Percentiles rank a stretch among this genome's conserved stretches.
Conservation (phyloP, 2,888 invertebrate species). For the Melinaea marsaeus region DNA sequence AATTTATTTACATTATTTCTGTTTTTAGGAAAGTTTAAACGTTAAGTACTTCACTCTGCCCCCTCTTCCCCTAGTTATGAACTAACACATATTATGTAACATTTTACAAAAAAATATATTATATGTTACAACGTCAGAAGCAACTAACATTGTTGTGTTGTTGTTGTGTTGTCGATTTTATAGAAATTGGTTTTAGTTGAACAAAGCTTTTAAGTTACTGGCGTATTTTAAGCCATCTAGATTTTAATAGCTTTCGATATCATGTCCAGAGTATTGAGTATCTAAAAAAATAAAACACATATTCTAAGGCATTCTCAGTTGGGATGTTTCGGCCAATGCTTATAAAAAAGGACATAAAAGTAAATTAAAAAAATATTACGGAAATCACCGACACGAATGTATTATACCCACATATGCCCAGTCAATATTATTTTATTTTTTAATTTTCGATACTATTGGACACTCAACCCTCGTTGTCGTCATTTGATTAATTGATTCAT, state of each 20-base stretch:
- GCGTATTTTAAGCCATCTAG: constrained; percentile 20
- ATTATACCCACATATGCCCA: no score
- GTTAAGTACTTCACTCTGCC: no score
- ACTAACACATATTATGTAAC: constrained; percentile 21
- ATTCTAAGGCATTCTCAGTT: constrained; percentile 4
- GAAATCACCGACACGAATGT: constrained; percentile 8
- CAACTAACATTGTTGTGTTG: constrained; percentile 47
- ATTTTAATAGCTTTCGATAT: constrained; percentile 16
- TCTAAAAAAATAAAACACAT: constrained; percentile 22
- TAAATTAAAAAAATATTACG: constrained; percentile 6
- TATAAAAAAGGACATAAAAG: no score
- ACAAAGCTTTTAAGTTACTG: constrained; percentile 42
- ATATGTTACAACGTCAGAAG: constrained; percentile 58
- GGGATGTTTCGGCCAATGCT: no score
- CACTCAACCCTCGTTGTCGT: no score
- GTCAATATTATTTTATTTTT: no score
- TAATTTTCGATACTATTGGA: no score
- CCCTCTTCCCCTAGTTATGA: no score
- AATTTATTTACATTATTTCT: no score
- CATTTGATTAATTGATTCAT: no score
- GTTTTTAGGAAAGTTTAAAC: no score
- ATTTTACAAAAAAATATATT: constrained; percentile 59
- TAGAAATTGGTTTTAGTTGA: constrained; percentile 48
- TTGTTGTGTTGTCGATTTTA: constrained; percentile 50
- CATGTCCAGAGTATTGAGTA: constrained; percentile 24